A percentile compares a stretch with the other conserved stretches of the same genome.
phyloP scores from a whole-genome alignment of 2,888 invertebrate species.

The Catotricha subobsoleta region DNA sequence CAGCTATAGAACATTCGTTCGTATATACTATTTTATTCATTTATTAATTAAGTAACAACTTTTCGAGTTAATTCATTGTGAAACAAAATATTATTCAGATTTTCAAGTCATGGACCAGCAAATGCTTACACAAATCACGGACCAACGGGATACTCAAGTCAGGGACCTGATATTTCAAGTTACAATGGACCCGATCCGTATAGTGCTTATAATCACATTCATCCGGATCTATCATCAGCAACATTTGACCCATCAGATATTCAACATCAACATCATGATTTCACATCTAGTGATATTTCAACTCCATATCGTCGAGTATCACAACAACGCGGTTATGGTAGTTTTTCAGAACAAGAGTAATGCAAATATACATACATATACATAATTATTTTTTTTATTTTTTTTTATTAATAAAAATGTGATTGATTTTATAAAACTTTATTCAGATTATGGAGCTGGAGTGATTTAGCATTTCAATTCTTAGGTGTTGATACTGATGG shows the following conservation, averaged over 20 bases:
- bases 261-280: not conserved
- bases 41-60: not conserved
- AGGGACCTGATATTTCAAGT: constrained; percentile 10
- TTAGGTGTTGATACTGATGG: constrained; percentile 24
- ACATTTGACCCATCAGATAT: not conserved
- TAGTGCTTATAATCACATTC: constrained; percentile 9
- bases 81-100: not conserved
- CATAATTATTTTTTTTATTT: not conserved
- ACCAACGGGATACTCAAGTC: constrained; percentile 15
- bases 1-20: not conserved
- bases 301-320: not conserved
- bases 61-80: not conserved
- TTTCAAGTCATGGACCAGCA: not conserved
- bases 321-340: constrained; percentile 1
- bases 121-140: constrained; percentile 6
- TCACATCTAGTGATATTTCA: not conserved
- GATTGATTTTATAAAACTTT: not conserved
- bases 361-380: too few relatives aligned
- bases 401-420: not conserved
- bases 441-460: constrained; percentile 19
- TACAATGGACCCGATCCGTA: constrained; percentile 13
- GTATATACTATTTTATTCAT: not conserved
- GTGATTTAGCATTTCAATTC: constrained; percentile 26
- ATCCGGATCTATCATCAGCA: constrained; percentile 1
- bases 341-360: too few relatives aligned